Conservation (phyloP, 64 coral and sea anemone species). For the Montipora cactus region DNA sequence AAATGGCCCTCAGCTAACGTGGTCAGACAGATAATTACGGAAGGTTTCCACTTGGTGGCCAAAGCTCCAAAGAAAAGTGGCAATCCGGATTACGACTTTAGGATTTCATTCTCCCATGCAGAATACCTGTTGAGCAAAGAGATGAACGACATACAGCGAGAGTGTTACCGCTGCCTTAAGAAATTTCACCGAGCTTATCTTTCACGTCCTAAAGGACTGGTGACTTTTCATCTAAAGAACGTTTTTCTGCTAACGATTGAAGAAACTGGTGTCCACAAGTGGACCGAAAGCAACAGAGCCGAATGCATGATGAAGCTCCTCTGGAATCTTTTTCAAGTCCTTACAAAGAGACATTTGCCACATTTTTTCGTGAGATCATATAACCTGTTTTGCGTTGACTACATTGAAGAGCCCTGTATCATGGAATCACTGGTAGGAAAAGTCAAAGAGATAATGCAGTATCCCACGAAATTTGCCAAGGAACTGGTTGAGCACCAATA, state of each 20-base stretch:
- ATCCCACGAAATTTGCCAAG: constrained; percentile 41
- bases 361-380: constrained; percentile 64
- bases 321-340: not conserved
- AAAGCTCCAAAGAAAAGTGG: constrained; percentile 51
- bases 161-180: constrained; percentile 71
- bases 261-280: constrained; percentile 50
- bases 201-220: not conserved
- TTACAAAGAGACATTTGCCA: not conserved
- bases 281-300: constrained; percentile 49
- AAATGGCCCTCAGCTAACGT: constrained; percentile 54
- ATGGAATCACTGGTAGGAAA: constrained; percentile 22
- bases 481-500: too few species aligned
- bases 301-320: constrained; percentile 52
- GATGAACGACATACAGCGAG: constrained; percentile 56
- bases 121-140: constrained; percentile 68
- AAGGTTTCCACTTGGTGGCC: constrained; percentile 71
- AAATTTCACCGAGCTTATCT: constrained; percentile 53
- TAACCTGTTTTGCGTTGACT: constrained; percentile 56
- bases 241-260: constrained; percentile 62
- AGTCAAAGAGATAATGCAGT: constrained; percentile 40
- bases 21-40: constrained; percentile 37
- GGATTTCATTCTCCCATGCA: constrained; percentile 69
- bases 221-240: constrained; percentile 71
- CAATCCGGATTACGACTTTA: constrained; percentile 63
- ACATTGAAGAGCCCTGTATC: constrained; percentile 43